phyloP scores from a whole-genome alignment of 2,113 vertebrate genomes.

The Catagonus wagneri region DNA sequence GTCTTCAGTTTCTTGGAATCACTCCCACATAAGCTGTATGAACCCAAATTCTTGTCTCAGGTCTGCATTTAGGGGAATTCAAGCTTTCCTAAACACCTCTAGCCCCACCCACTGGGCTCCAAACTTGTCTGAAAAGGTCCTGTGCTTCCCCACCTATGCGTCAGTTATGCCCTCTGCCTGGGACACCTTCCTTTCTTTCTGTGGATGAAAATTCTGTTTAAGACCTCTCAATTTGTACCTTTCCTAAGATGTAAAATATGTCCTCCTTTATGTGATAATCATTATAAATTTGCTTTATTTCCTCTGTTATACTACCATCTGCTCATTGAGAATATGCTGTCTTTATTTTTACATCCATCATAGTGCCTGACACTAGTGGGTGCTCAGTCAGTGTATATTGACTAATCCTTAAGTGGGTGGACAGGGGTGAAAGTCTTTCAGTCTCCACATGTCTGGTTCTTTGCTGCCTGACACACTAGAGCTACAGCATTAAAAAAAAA shows the following conservation, averaged over 20 bases:
- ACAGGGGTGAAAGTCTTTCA: background rate
- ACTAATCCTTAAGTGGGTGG: background rate
- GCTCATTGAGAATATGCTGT: background rate
- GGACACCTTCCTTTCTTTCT: background rate
- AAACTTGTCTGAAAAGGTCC: background rate
- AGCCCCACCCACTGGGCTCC: background rate
- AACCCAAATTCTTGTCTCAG: conserved; percentile 29
- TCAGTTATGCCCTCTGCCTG: background rate
- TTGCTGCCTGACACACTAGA: background rate
- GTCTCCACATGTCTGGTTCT: background rate
- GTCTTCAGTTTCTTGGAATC: background rate
- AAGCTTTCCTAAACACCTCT: background rate
- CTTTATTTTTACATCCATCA: background rate
- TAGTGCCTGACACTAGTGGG: background rate
- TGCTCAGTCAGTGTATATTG: background rate
- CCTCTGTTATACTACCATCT: background rate
- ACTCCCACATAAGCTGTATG: background rate
- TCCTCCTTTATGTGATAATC: background rate
- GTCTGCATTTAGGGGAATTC: background rate
- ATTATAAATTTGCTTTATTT: conserved; percentile 32
- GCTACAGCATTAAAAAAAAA: background rate
- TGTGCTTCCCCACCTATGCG: background rate
- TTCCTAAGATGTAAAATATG: background rate
- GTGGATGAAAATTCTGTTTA: conserved; percentile 6
- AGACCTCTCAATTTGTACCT: conserved; percentile 10